phyloP scores from a whole-genome alignment of 2,888 invertebrate species.

The Syrista parreyssii region DNA sequence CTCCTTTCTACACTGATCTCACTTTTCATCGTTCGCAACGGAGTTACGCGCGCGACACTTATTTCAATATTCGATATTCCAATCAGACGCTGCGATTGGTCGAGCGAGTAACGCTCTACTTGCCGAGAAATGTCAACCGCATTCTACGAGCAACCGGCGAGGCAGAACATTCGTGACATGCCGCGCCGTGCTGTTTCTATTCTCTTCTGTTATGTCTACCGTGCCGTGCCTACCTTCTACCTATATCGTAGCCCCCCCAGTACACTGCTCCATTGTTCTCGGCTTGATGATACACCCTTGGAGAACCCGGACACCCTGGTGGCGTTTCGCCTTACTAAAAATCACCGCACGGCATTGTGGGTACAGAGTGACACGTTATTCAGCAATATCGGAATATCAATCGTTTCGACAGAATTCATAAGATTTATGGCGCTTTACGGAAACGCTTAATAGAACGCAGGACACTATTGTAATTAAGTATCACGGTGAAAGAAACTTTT shows the following conservation, averaged over 20 bases:
- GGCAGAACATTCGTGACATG: conserved; percentile 32
- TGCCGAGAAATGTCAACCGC: conserved; percentile 47
- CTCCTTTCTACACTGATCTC: not conserved
- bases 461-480: not conserved
- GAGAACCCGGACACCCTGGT: not conserved
- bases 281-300: conserved; percentile 28
- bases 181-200: conserved; percentile 35
- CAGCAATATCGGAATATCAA: not conserved
- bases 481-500: not conserved
- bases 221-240: not conserved
- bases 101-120: conserved; percentile 41
- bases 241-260: not conserved
- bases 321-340: not conserved
- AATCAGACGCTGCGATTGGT: not conserved
- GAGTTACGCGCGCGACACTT: not conserved
- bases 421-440: too few relatives aligned
- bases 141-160: conserved; percentile 32
- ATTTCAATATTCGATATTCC: not conserved
- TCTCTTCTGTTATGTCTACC: conserved; percentile 27
- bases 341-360: not conserved
- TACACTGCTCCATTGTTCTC: conserved; percentile 30
- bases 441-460: not conserved
- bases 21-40: not conserved
- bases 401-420: not conserved
- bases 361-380: not conserved